Base-by-base conservation (phyloP, 2,888 invertebrate genomes). In the Cheilosia impressa region DNA sequence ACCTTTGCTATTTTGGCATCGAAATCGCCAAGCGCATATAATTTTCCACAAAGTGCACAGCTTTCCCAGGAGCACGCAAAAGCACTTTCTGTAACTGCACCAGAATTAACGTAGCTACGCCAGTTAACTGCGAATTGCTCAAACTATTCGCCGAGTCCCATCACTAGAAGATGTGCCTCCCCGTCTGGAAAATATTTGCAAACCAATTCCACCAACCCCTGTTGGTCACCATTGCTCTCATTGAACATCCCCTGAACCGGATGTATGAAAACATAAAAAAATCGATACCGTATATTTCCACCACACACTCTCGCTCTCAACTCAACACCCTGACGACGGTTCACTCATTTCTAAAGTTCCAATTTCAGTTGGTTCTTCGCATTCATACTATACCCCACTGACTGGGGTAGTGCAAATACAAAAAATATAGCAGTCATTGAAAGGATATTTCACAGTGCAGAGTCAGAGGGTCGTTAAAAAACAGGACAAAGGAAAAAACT, bases 221-320 rank as follows among this genome's bases (percentile, higher is more conserved):
- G 17, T 38, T 17, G 4, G 63, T n/a, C 22, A 27, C 34, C 83
- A 78, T 78, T 78, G 83, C 60, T 13, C 24, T 7, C 6, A 50
- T 55, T 10, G 0, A 9, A 19, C 24, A 45, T 65, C 17, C 34
- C n/a, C 62, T 63, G 34, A 19, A 80, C 45, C 63, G 13, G 34
- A 62, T 55, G 65, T 43, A 65, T 63, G 15, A 41, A 57, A 7
- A 22, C 52, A 24, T 38, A 41, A 43, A 55, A 78, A 83, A 85
- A 85, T 85, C 85, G 81, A 85, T 85, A 80, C 24, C 52, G 13
- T 1, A 45, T 62, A 72, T 66, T 72, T 76, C 72, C 76, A 85
- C 80, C 85, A 80, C 75, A 76, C 65, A 60, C 38, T 63, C 60
- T 27, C 71, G 34, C 50, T 17, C 27, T 58, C 66, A 57, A 24